These are phyloP conservation scores for Cettia cetti DNA, from an alignment of 2,113 vertebrate species.

Conservation along the genomic window DNA sequence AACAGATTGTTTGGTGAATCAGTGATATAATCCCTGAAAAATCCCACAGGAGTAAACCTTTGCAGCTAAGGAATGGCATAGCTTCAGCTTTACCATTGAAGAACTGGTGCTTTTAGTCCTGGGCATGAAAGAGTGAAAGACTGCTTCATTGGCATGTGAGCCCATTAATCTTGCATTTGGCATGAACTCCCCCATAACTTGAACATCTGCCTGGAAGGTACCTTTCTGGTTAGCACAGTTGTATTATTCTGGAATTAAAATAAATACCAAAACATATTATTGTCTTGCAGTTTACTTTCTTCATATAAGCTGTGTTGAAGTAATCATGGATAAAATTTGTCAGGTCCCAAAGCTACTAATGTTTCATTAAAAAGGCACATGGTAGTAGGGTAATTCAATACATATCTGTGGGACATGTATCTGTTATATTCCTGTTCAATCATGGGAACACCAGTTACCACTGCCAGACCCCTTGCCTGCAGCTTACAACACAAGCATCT, in stretches of 20 bases:
- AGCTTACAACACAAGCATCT: not conserved
- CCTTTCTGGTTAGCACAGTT: slow-evolving; percentile 36
- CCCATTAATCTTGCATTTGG: slow-evolving; percentile 25
- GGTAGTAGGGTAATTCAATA: not conserved
- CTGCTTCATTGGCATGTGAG: slow-evolving; percentile 25
- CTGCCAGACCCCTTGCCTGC: not conserved
- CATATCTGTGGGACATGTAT: not conserved
- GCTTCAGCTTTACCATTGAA: not conserved
- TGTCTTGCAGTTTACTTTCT: slow-evolving; percentile 15
- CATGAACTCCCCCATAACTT: not conserved
- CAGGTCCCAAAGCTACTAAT: not conserved
- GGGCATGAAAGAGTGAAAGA: not conserved
- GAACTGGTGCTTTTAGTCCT: slow-evolving; percentile 3
- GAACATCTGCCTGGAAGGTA: slow-evolving; percentile 49
- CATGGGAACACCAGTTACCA: not conserved
- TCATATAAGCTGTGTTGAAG: not conserved
- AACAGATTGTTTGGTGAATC: not conserved
- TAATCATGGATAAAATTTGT: not conserved
- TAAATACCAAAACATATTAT: slow-evolving; percentile 48
- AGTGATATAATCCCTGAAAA: not conserved
- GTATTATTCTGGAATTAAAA: slow-evolving; percentile 45
- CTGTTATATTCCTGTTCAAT: not conserved
- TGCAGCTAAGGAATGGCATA: not conserved
- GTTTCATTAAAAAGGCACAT: slow-evolving; percentile 2
- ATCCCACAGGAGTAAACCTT: not conserved